Conservation (phyloP, 2,113 vertebrate genomes). For the Notothenia rossii region DNA sequence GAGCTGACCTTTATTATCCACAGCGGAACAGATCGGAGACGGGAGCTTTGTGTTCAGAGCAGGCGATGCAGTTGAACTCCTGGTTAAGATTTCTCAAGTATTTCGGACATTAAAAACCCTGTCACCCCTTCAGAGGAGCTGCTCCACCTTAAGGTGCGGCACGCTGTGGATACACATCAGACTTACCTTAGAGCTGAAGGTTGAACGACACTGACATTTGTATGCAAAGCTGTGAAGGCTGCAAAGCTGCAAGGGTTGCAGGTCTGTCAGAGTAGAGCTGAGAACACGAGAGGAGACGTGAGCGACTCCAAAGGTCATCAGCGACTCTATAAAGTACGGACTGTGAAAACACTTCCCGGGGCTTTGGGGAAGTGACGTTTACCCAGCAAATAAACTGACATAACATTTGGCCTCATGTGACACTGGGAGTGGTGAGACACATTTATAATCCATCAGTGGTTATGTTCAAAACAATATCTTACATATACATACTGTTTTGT, state of each 20-base stretch:
- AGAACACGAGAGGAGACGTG: not conserved
- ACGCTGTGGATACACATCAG: conserved; percentile 21
- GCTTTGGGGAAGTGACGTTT: conserved; percentile 5
- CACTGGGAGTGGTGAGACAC: not conserved
- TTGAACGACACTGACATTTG: conserved; percentile 18
- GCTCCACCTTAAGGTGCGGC: not conserved
- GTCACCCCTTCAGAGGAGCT: conserved; percentile 1
- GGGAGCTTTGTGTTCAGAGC: conserved; percentile 3
- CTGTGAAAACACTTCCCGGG: conserved; percentile 21
- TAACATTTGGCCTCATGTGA: conserved; percentile 5
- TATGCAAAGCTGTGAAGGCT: conserved; percentile 22
- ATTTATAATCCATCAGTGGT: no score
- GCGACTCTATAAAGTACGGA: conserved; percentile 1
- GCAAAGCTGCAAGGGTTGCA: not conserved
- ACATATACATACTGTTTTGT: no score
- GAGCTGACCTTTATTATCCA: not conserved
- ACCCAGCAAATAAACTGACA: conserved; percentile 33
- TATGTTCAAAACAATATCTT: no score
- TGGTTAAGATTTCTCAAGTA: conserved; percentile 15
- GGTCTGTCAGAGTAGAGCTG: conserved; percentile 2
- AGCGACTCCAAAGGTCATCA: conserved; percentile 28
- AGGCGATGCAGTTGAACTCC: conserved; percentile 25
- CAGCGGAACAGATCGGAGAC: not conserved
- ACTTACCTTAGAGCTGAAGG: conserved; percentile 7
- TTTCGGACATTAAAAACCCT: conserved; percentile 14